These are phyloP conservation scores for Diarsia rubi DNA, from an alignment of 2,888 invertebrate species.

Conservation along the genomic window DNA sequence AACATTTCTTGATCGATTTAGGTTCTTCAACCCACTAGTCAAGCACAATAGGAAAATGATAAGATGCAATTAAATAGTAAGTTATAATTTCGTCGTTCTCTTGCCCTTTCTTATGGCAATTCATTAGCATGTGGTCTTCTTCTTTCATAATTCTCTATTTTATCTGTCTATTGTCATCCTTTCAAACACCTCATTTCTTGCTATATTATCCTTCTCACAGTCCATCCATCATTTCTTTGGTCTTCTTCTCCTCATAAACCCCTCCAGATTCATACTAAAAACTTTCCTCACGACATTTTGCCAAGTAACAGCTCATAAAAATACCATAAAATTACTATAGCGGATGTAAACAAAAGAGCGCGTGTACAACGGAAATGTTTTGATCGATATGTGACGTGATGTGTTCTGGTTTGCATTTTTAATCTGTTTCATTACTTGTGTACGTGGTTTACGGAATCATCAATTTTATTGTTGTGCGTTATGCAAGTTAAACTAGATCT, in stretches of 20 bases:
- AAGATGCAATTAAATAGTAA: slow-evolving; percentile 29
- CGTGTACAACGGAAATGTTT: slow-evolving; percentile 29
- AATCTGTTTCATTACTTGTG: slow-evolving; percentile 33
- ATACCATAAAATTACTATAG: slow-evolving; percentile 28
- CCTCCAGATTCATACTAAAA: too few species aligned
- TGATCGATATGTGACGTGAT: slow-evolving; percentile 38
- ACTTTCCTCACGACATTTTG: too few species aligned
- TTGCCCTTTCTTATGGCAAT: too few species aligned
- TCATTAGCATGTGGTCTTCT: too few species aligned
- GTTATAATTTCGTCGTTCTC: too few species aligned
- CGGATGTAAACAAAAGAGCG: slow-evolving; percentile 34
- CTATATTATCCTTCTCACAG: too few species aligned
- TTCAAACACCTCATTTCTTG: too few species aligned
- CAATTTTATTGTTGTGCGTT: background rate
- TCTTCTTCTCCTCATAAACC: too few species aligned
- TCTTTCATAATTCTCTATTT: too few species aligned
- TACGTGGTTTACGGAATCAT: slow-evolving; percentile 24
- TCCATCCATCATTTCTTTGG: too few species aligned
- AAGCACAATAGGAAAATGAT: slow-evolving; percentile 20
- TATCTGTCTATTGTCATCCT: too few species aligned
- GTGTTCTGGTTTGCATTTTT: slow-evolving; percentile 38
- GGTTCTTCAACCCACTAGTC: slow-evolving; percentile 14
- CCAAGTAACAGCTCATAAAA: slow-evolving; percentile 36
- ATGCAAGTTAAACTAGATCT: background rate
- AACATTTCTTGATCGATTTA: background rate